Conservation (phyloP, 2,113 vertebrate species). For the Corythornis madagascariensis region DNA sequence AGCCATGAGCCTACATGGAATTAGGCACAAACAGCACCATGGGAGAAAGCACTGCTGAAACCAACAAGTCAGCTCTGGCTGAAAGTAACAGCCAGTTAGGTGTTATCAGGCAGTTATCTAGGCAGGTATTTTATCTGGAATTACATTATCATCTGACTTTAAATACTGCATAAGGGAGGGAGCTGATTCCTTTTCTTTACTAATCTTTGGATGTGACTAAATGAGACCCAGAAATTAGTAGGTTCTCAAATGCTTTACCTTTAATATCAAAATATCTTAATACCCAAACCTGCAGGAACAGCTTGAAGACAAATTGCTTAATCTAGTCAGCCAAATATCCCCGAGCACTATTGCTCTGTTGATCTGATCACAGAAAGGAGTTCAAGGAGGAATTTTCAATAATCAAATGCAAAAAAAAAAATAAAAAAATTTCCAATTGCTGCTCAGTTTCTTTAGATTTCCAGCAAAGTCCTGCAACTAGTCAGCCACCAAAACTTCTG, state of each 20-base stretch:
- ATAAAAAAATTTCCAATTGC: neutral
- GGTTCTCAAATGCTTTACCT: neutral
- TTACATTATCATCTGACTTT: neutral
- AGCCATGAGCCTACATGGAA: neutral
- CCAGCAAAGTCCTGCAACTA: neutral
- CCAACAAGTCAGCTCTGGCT: conserved; percentile 60
- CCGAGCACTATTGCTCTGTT: neutral
- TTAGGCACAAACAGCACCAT: neutral
- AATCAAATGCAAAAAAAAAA: neutral
- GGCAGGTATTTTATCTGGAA: conserved; percentile 50
- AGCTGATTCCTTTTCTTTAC: neutral
- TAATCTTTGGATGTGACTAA: neutral
- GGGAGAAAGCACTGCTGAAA: conserved; percentile 25
- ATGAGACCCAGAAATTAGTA: neutral
- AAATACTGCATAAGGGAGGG: neutral
- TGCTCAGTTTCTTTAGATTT: neutral
- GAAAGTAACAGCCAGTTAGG: neutral
- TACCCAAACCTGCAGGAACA: neutral
- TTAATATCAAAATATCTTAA: neutral
- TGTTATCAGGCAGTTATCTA: conserved; percentile 57
- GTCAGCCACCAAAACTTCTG: neutral
- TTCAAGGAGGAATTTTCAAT: neutral
- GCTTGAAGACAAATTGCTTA: neutral
- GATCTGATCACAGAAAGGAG: neutral
- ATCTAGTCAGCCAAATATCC: neutral